Conservation (phyloP, 1,140 invertebrate genomes). For the Littorina saxatilis region DNA sequence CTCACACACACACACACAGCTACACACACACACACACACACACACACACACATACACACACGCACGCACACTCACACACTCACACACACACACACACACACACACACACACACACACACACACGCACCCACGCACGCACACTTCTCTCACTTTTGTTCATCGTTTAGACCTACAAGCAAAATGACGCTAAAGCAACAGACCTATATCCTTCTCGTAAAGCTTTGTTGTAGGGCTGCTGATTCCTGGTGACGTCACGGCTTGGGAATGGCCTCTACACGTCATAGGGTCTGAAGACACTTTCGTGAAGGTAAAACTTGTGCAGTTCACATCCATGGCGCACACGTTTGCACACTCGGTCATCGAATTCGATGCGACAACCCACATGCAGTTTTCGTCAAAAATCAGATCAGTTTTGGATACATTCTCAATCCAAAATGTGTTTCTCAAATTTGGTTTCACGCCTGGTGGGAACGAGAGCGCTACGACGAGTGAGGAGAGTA, state of each 20-base stretch:
- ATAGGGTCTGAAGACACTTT: not conserved
- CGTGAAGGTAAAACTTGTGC: not conserved
- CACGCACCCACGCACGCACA: too few relatives aligned
- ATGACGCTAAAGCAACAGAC: too few relatives aligned
- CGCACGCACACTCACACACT: not conserved
- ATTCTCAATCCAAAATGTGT: not conserved
- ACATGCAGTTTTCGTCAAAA: not conserved
- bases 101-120: not conserved
- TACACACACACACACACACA: too few relatives aligned
- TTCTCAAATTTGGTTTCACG: too few relatives aligned
- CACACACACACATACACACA: not conserved
- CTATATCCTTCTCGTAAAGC: not conserved
- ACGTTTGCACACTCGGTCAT: not conserved
- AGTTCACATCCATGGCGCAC: not conserved
- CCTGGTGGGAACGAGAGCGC: too few relatives aligned
- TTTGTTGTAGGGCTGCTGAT: not conserved
- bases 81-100: not conserved
- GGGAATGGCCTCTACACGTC: constrained; percentile 3
- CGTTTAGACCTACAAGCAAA: too few relatives aligned
- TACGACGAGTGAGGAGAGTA: too few relatives aligned
- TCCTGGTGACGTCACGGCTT: not conserved
- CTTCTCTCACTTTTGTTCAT: too few relatives aligned
- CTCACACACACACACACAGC: too few relatives aligned
- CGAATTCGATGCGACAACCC: not conserved
- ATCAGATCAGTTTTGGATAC: not conserved